Evolutionary conservation across 2,797 vertebrate species (phyloP), one percentile per base, ranked within the genome.

Genomic region (Jordanella pulchra): DNA sequence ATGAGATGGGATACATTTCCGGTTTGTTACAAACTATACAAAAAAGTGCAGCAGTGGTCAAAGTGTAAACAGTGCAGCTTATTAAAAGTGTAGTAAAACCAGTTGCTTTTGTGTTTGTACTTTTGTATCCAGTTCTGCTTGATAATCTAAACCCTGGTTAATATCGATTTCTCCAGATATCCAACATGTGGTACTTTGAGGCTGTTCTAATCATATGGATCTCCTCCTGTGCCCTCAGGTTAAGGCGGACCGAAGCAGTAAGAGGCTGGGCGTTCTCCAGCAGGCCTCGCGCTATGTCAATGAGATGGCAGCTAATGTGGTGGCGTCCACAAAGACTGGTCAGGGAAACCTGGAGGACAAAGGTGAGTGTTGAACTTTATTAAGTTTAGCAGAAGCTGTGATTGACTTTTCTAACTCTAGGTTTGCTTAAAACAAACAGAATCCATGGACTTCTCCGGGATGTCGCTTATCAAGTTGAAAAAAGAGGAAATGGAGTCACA

Each of bases 401-500:
- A 58, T n/a, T 3, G 30, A 69, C 35, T 7, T 28, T 67, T 35
- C n/a, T 53, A 25, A 73, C 50, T 13, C 27, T 1, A 68, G 55
- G 7, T 63, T 25, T 15, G 21, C 73, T 50, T 65, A 3, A 39
- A 5, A 7, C 76, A 42, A 73, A 1, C 89, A 99, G 97, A 98
- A 51, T 95, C 97, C 45, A 98, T 99, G 97, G 97, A 99, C 89
- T 99, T 99, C 80, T 99, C 97, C 0, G 97, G 97, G 65, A 89
- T 99, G 95, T 99, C 97, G 3, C 94, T 99, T 54, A 98, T 99
- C 90, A 99, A 98, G 84, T 89, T 99, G 72, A 97, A 92, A 89
- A 99, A 95, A 84, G 97, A 99, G 73, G 97, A 99, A 90, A 98
- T 99, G 95, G 97, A 99, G 85, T 95, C 96, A 0, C 97, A 99